Base-by-base conservation (phyloP, 2,797 vertebrate species). In the Spondyliosoma cantharus region DNA sequence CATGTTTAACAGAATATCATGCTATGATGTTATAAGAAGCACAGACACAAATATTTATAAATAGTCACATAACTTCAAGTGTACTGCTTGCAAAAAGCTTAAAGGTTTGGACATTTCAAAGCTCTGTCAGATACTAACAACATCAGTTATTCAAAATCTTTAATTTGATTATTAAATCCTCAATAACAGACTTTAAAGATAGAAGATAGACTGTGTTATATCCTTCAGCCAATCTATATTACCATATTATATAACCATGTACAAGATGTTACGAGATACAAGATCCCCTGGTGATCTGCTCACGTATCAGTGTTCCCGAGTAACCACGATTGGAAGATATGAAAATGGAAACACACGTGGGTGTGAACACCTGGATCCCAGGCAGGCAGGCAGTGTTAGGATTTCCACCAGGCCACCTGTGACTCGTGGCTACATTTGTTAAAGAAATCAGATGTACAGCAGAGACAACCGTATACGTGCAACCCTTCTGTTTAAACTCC, bases 361-460 rank as follows among this genome's bases (percentile, higher is more conserved):
- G 37, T 15, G 7, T 6, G 0, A 64, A 49, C 46, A n/a, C 1
- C 42, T 27, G 8, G 59, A 20, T 52, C 22, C 49, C 12, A 20
- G 37, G 3, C 0, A 11, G 37, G 3, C 0, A 11, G n/a, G 11
- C 49, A 2, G 4, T 0, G 22, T 27, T 54, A 12, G 60, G 48
- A 50, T 56, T 37, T 54, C 13, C 2, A 17, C 3, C 29, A 9
- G 7, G 7, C 5, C 0, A 0, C 6, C 7, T 37, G n/a, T n/a
- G 14, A 22, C 15, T 7, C 20, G 2, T 0, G 0, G 19, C 42
- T 7, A 0, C 48, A 77, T 87, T 86, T 81, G 84, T 58, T 83
- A 52, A 86, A 73, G 80, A 87, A 75, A 87, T 78, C 0, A 53
- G 48, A 50, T 0, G 4, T 20, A 53, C 22, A 14, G 52, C 56